Conservation (phyloP, 2,113 vertebrate species). For the Laterallus jamaicensis region DNA sequence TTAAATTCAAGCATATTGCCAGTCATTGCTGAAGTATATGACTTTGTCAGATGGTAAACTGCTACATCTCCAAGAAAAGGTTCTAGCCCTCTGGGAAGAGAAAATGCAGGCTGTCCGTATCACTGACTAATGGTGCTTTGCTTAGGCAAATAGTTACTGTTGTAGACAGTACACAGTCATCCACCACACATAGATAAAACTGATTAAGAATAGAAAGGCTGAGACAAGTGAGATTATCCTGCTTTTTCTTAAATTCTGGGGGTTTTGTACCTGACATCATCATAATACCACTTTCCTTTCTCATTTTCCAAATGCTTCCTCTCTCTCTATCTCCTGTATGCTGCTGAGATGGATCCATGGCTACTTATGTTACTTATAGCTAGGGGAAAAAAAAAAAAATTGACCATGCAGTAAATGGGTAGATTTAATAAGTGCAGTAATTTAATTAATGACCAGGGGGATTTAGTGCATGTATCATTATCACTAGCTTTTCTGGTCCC, state of each 20-base stretch:
- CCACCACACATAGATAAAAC: not conserved
- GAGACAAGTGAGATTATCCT: not conserved
- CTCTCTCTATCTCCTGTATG: not conserved
- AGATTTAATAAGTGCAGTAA: not conserved
- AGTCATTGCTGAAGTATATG: not conserved
- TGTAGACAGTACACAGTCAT: accelerated
- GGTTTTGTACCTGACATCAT: not conserved
- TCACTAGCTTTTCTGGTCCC: not conserved
- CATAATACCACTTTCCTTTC: not conserved
- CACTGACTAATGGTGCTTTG: not conserved
- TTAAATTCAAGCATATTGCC: not conserved
- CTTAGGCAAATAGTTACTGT: not conserved
- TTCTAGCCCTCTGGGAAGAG: not conserved
- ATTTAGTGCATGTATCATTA: not conserved
- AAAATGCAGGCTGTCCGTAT: not conserved
- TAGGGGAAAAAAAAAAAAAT: not conserved
- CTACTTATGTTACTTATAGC: not conserved
- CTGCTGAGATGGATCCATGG: not conserved
- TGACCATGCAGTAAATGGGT: not conserved
- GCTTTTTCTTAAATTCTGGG: not conserved
- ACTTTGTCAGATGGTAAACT: not conserved
- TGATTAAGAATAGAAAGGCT: not conserved
- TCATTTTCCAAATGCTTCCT: not conserved
- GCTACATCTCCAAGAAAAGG: not conserved
- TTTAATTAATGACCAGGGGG: not conserved